A percentile compares a stretch with the other conserved stretches of the same genome.
Conservation (phyloP, 2,888 invertebrate genomes). For the Sinotaia quadrata region DNA sequence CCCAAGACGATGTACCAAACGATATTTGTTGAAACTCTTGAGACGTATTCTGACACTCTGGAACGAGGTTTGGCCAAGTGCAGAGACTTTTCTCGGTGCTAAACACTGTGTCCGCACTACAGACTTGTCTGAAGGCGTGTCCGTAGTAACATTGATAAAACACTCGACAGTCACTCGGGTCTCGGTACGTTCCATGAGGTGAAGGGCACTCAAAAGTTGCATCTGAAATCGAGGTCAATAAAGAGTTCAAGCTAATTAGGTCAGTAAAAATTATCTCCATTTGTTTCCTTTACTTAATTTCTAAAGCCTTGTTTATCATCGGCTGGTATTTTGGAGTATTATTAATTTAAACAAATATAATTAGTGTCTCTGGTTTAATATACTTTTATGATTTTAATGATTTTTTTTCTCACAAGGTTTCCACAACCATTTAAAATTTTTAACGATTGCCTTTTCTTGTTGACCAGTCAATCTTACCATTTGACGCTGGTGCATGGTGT, state of each 20-base stretch:
- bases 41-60: slow-evolving; percentile 21
- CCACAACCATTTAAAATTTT: too few species aligned
- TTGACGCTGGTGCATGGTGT: too few species aligned
- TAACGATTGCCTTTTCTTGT: too few species aligned
- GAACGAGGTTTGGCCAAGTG: slow-evolving; percentile 32
- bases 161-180: slow-evolving; percentile 32
- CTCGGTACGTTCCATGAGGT: slow-evolving; percentile 36
- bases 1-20: too few species aligned
- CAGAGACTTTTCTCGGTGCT: slow-evolving; percentile 22
- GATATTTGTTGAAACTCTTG: too few species aligned
- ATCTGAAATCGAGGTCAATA: not conserved
- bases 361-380: too few species aligned
- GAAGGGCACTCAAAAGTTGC: slow-evolving; percentile 30
- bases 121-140: slow-evolving; percentile 30
- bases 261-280: not conserved
- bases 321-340: not conserved
- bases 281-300: not conserved
- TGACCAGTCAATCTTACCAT: too few species aligned
- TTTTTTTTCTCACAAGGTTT: too few species aligned
- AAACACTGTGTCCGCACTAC: slow-evolving; percentile 30
- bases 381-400: too few species aligned
- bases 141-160: slow-evolving; percentile 39
- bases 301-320: not conserved
- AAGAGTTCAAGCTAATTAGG: not conserved
- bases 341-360: too few species aligned